Evolutionary conservation across 2,113 vertebrate genomes (phyloP), one percentile per base, ranked within the genome.

Genomic region (Scartelaos histophorus): DNA sequence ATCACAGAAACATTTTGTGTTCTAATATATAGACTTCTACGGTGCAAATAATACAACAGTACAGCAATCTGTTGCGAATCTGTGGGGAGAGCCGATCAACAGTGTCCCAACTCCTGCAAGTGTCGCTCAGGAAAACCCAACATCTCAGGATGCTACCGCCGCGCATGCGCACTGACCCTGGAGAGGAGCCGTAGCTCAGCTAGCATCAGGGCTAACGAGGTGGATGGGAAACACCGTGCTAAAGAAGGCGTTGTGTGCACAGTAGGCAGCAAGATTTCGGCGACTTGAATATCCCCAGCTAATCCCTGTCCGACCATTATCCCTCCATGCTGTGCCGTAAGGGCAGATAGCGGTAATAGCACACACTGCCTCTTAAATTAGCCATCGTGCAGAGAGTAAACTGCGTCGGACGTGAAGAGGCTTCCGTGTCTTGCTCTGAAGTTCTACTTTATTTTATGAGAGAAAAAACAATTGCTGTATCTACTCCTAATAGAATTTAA

Each of bases 251-350:
- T 82, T 85, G 83, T 83, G 85, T 82, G 75, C 79, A 81, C 85
- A 70, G 75, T 65, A 74, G 75, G 62, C 70, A 79, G 71, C 75
- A 15, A 75, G 76, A 81, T 70, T 83, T 84, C 75, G 67, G 77
- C 65, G 75, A 78, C 84, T 90, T 82, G 76, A 80, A 85, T 90
- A 87, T 78, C 88, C 88, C 86, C 85, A 53, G 83, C 75, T 92
- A 90, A 91, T 89, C 90, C 88, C 71, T 46, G 72, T 85, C 83
- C 88, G 76, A 81, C 81, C 83, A 78, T 91, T 89, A 88, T 87
- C 82, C 83, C 83, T 73, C 79, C 86, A 85, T 82, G 81, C 82
- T 80, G 80, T 75, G 74, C 71, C 70, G 66, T 81, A 78, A 70
- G 76, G 76, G 62, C 69, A 90, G 89, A 90, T 87, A 92, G 81